Base-by-base conservation (phyloP, 1,140 invertebrate species). In the Alviniconcha marisindica region DNA sequence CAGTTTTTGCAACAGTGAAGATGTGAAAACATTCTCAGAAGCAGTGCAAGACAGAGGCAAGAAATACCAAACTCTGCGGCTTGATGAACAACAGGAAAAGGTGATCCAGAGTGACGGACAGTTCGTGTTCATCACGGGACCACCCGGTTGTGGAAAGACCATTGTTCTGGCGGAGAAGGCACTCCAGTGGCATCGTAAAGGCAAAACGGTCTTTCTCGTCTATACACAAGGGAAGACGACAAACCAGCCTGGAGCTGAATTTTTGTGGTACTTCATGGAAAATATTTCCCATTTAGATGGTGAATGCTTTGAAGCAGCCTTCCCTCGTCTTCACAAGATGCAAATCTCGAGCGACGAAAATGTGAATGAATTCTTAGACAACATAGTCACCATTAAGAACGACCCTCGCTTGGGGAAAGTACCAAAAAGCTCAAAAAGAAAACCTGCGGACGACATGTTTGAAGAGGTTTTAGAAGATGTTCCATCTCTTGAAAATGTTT, bases 91-190 rank as follows among this genome's bases (percentile, higher is more conserved):
- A 38, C 54, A 80, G 78, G 14, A 5, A 14, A 21, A 80, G 0
- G 24, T 69, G 12, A 21, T 69, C 14, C 1, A 38, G 36, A 80
- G 38, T 15, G 1, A 15, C 7, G 77, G 40, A 28, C 51, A 78
- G 51, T 78, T 38, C 77, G 24, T 40, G 33, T 78, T 56, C 54
- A 40, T 78, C 36, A 31, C 54, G 21, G 77, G 77, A 21, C 31
- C 51, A 7, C 77, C 77, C 1, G 77, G 77, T 14, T 56, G 42
- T 24, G 77, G 77, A 5, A 78, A 78, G n/a, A 78, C 48, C 21
- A 2, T 78, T 1, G 77, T 78, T 15, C 77, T 78, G 12, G 77
- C 77, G 1, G 4, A 56, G 0, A 78, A 78, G 24, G 7, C 54
- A 7, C 4, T n/a, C 0, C 31, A 38, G 36, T 60, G 51, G 77